These are phyloP conservation scores for Trachelus iudaicus DNA, from an alignment of 2,888 invertebrate species.

Conservation along the genomic window DNA sequence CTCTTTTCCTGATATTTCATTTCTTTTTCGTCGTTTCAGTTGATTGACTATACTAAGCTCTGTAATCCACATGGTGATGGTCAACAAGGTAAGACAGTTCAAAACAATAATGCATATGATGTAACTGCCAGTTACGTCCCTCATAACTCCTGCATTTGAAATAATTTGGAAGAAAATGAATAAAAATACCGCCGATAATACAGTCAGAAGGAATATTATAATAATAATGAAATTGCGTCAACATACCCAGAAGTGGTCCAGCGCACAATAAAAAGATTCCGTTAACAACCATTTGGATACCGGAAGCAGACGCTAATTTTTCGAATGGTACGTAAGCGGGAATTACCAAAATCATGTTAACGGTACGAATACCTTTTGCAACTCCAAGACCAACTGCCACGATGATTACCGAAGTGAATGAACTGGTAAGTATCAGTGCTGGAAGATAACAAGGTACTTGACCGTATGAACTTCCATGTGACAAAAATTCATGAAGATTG, in stretches of 20 bases:
- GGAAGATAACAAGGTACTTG: slow-evolving; percentile 27
- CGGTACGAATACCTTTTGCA: slow-evolving; percentile 77
- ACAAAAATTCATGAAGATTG: slow-evolving; percentile 15
- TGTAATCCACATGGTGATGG: slow-evolving; percentile 71
- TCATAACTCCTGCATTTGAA: slow-evolving; percentile 70
- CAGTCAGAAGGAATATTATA: neutral
- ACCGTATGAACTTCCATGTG: neutral
- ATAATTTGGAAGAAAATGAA: slow-evolving; percentile 5
- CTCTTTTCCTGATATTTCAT: neutral
- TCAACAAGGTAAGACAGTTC: slow-evolving; percentile 71
- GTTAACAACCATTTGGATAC: slow-evolving; percentile 78
- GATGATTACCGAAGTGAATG: slow-evolving; percentile 58
- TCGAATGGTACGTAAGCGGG: slow-evolving; percentile 77
- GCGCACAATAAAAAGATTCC: slow-evolving; percentile 71
- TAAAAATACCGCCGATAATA: neutral
- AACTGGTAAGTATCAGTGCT: slow-evolving; percentile 62
- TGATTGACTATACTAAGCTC: slow-evolving; percentile 57
- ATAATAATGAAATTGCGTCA: neutral
- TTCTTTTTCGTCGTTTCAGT: slow-evolving; percentile 16
- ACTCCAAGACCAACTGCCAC: slow-evolving; percentile 73
- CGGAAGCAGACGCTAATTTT: slow-evolving; percentile 74
- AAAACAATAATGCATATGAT: slow-evolving; percentile 71
- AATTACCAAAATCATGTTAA: slow-evolving; percentile 76
- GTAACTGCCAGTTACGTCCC: slow-evolving; percentile 73
- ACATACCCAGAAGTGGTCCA: slow-evolving; percentile 74